Evolutionary conservation across 2,797 vertebrate genomes (phyloP), one percentile per base, ranked within the genome.

Genomic region (Otolemur crassicaudatus): DNA sequence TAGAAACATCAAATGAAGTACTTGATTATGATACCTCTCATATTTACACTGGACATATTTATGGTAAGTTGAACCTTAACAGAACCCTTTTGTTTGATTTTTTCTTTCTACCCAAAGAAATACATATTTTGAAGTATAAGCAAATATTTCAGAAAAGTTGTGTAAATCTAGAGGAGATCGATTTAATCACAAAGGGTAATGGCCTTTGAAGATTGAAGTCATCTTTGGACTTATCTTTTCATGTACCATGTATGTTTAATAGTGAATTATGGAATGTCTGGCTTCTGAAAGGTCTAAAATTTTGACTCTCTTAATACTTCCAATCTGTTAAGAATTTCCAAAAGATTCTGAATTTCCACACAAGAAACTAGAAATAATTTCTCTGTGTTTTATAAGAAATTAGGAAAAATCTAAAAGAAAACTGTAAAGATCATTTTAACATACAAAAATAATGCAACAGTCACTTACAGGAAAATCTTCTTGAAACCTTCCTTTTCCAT

Each of bases 31-130:
- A 99, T 98, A 99, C 99, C 49, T 99, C 99, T 90, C 99, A 99
- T 98, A 99, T 99, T 98, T 99, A 99, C 98, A 99, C 98, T 96
- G 99, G 99, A 97, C 99, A 99, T 94, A 98, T 99, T 96, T 99
- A 99, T 96, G 99, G 99, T 99, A 98, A 99, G 99, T 99, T 91
- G 67, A 94, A 29, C 7, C 34, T 80, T 34, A 40, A 76, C 53
- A 69, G 27, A 86, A 91, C 27, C 2, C 29, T 67, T 81, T 84
- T 82, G 70, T 83, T 90, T 60, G 34, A 61, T 86, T 86, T 94
- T 96, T 79, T 53, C 34, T 49, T 14, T 14, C 79, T 63, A 93
- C 13, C 75, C 27, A 94, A 94, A 13, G 60, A 67, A 89, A 49
- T 84, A 63, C 5, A 7, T 40, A 61, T 84, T 82, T 81, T 81